Evolutionary conservation across 2,888 invertebrate species (phyloP).

Genomic region (Diaperis boleti): DNA sequence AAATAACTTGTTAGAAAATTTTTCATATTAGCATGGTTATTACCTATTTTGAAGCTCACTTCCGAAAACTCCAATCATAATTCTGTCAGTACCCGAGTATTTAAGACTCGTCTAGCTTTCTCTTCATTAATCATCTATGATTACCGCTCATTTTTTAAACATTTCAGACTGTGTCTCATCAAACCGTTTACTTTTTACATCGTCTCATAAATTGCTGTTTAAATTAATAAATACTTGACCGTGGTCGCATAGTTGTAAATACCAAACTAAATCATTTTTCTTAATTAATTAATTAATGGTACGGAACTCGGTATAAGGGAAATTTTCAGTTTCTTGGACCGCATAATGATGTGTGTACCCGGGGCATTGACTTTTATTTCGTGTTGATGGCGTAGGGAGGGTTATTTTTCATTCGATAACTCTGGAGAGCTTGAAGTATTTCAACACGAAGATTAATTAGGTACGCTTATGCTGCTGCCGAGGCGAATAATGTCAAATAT

Average conservation of each 20-base stretch:
- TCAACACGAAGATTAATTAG: constrained; percentile 16
- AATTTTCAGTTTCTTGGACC: constrained; percentile 1
- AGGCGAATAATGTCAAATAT: constrained; percentile 12
- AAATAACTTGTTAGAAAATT: neutral
- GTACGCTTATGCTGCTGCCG: constrained; percentile 3
- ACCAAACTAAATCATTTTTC: constrained; percentile 19
- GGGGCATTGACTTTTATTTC: constrained; percentile 21
- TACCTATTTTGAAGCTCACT: constrained; percentile 1
- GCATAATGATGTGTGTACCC: neutral
- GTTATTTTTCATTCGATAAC: constrained; percentile 13
- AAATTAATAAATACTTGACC: constrained; percentile 32
- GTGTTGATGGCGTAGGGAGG: neutral
- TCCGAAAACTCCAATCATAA: constrained; percentile 26
- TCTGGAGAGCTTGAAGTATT: neutral
- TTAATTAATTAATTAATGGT: constrained; percentile 13
- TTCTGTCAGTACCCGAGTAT: constrained; percentile 31
- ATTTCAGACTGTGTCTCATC: constrained; percentile 36
- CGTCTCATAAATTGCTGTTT: constrained; percentile 30
- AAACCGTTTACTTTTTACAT: constrained; percentile 38
- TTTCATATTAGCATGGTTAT: neutral
- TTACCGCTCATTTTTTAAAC: constrained; percentile 36
- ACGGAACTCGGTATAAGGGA: neutral
- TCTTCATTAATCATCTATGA: constrained; percentile 44
- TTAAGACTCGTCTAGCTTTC: constrained; percentile 36
- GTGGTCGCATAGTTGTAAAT: constrained; percentile 18